Conservation (phyloP, 2,113 vertebrate genomes). For the Gavialis gangeticus region DNA sequence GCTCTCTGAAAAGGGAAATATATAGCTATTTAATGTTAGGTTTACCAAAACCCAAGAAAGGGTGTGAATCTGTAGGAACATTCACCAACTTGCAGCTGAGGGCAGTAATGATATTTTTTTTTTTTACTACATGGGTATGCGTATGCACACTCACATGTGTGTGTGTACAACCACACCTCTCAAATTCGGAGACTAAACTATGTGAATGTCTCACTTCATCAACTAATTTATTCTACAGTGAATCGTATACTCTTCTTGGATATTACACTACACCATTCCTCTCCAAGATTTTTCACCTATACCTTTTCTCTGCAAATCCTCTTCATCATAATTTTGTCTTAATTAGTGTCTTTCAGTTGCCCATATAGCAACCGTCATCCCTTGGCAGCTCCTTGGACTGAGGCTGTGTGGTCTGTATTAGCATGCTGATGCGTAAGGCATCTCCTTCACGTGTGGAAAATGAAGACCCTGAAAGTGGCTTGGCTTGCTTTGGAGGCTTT, state of each 20-base stretch:
- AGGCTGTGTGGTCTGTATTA: not conserved
- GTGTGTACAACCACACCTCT: not conserved
- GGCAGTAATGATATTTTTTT: no score
- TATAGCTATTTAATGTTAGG: not conserved
- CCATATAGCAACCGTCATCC: not conserved
- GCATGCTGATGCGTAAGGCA: slow-evolving; percentile 22
- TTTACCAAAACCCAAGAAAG: not conserved
- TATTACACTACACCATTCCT: not conserved
- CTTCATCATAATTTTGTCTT: slow-evolving; percentile 21
- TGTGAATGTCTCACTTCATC: not conserved
- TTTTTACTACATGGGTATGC: not conserved
- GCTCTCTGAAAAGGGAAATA: not conserved
- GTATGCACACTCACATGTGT: not conserved
- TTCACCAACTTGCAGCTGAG: not conserved
- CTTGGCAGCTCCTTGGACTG: slow-evolving; percentile 40
- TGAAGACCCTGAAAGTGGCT: not conserved
- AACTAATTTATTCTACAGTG: not conserved
- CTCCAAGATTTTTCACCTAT: not conserved
- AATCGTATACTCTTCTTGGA: not conserved
- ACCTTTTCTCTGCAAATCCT: not conserved
- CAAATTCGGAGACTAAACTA: not conserved
- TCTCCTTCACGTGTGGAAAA: slow-evolving; percentile 40
- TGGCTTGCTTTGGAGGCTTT: not conserved
- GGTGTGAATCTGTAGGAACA: not conserved
- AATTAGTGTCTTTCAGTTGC: slow-evolving; percentile 15